Evolutionary conservation across 2,113 vertebrate genomes (phyloP), one percentile per base, ranked within the genome.

Genomic region (Zapornia atra): DNA sequence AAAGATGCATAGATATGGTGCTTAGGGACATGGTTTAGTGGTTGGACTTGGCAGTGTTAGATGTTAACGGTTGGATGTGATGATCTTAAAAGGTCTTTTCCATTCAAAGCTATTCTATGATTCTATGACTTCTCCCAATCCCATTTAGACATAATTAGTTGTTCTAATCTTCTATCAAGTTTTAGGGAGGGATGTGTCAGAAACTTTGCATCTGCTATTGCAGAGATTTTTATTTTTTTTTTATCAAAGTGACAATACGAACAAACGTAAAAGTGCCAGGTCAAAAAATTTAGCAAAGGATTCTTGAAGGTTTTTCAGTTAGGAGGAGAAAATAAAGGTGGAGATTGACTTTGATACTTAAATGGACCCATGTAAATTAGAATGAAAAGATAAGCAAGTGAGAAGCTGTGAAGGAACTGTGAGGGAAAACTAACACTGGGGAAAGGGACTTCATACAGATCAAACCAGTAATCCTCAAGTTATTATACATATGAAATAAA

Each of bases 211-310:
- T 51, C 31, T 70, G 31, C 31, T 86, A 7, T 42, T 56, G 31
- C 29, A 68, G 28, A 53, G 22, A 11, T 6, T 54, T 38, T 46
- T 12, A 36, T 31, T 38, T 9, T 50, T 34, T 48, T 57, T 51
- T 15, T 5, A n/a, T 31, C 8, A 18, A 73, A 26, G 21, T 15
- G 36, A 7, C 15, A 46, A 33, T 15, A 50, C 5, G 20, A 56
- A 26, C 2, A 56, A 76, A 40, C 18, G 15, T 0, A 0, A 14
- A 63, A 31, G 11, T 7, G 33, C 40, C 7, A 16, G 7, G 13
- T 64, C 11, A 42, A 70, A 69, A 54, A 59, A 10, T 28, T 6
- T 38, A 10, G n/a, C 12, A 82, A 51, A 40, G 15, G 12, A 34
- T 72, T 61, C 12, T 11, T 77, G 44, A 15, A 28, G 8, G 4